Percentiles rank a stretch among this genome's conserved stretches.
These are phyloP conservation scores for Andrena fulva DNA, from an alignment of 2,888 invertebrate genomes.

Conservation along the genomic window DNA sequence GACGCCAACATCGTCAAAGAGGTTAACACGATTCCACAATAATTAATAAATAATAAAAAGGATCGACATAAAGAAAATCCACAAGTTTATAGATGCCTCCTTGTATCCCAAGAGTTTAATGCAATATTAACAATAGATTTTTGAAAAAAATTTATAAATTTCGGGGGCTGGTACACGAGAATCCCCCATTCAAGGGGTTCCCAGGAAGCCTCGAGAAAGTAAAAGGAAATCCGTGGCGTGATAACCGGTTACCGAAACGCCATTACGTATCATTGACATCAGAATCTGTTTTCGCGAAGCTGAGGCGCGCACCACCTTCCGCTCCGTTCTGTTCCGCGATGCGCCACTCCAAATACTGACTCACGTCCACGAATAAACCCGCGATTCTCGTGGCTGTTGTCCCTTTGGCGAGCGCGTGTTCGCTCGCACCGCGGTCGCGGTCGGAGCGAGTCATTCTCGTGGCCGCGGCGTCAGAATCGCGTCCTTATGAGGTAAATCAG, in stretches of 20 bases:
- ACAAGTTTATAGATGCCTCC: too few relatives aligned
- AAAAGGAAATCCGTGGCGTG: neutral
- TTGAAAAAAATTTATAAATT: too few relatives aligned
- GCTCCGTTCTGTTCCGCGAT: slow-evolving; percentile 13
- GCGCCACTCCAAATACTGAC: slow-evolving; percentile 61
- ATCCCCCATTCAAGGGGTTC: neutral
- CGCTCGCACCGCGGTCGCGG: slow-evolving; percentile 22
- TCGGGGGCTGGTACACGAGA: too few relatives aligned
- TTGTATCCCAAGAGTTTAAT: too few relatives aligned
- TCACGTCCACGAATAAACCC: slow-evolving; percentile 75
- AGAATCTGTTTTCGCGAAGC: neutral
- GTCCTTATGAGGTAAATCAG: slow-evolving; percentile 64
- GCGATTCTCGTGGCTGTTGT: slow-evolving; percentile 11
- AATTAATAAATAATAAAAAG: too few relatives aligned
- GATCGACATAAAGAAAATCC: too few relatives aligned
- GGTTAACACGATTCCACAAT: too few relatives aligned
- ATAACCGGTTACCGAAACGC: neutral
- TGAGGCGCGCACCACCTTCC: neutral
- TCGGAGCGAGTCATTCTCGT: neutral
- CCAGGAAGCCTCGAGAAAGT: neutral
- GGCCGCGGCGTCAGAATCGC: slow-evolving; percentile 10
- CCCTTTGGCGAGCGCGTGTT: neutral
- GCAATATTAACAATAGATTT: too few relatives aligned
- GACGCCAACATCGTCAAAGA: too few relatives aligned
- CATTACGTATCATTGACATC: neutral